Evolutionary conservation across 2,113 vertebrate species (phyloP).

Genomic region (Turnix velox): DNA sequence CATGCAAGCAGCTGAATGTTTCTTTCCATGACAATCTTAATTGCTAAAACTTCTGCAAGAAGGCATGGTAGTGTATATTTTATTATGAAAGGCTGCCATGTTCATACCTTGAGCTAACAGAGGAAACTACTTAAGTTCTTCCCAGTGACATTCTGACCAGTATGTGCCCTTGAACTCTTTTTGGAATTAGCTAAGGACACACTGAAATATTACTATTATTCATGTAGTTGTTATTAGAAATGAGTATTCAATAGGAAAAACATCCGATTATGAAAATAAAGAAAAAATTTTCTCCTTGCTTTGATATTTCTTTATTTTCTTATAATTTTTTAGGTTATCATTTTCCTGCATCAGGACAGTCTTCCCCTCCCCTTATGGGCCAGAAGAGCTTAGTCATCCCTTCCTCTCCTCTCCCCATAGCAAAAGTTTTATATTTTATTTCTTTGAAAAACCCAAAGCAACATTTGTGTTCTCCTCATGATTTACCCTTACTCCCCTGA

Average conservation of each 20-base stretch:
- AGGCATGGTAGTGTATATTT: background rate
- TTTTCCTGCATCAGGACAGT: conserved; percentile 49
- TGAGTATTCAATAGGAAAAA: background rate
- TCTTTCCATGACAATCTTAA: background rate
- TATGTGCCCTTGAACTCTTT: background rate
- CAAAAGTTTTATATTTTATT: conserved; percentile 8
- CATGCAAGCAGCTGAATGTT: background rate
- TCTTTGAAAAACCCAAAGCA: conserved; percentile 22
- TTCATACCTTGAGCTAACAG: background rate
- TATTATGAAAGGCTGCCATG: background rate
- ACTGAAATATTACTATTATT: background rate
- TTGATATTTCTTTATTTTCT: conserved; percentile 17
- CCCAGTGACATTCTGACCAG: background rate
- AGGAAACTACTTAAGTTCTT: background rate
- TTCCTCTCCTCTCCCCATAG: background rate
- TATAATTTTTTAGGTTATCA: conserved; percentile 47
- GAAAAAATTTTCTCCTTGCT: background rate
- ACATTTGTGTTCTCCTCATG: background rate
- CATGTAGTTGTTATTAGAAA: background rate
- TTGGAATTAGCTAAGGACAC: background rate
- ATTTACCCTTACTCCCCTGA: background rate
- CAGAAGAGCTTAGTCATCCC: conserved; percentile 27
- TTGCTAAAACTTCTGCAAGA: background rate
- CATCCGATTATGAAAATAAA: background rate
- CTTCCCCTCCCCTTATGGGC: conserved; percentile 1